Base-by-base conservation (phyloP, 2,113 vertebrate species). In the Passer domesticus region DNA sequence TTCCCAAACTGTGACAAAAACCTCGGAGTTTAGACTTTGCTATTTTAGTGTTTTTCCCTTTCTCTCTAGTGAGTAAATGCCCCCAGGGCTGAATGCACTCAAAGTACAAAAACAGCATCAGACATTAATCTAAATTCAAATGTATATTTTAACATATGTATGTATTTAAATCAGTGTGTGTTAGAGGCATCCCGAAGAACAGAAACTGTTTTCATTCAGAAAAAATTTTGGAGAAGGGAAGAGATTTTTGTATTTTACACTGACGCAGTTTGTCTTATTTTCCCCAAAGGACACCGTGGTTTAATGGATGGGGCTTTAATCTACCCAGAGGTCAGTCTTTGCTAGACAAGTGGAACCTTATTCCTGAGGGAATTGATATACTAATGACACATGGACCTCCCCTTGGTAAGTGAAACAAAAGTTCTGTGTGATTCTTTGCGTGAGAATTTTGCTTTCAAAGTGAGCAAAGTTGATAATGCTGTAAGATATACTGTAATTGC, bases 241-340 rank as follows among this genome's bases (percentile, higher is more conserved):
- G 55, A 77, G 6, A 35, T 60, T 74, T 78, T 78, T 83, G 90
- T 86, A 41, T 73, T 86, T 96, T 92, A 83, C 41, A 76, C 90
- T 98, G 89, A 97, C 90, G 60, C 67, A 76, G 19, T 97, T 94
- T 85, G 79, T 92, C 39, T 97, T 97, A 33, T 97, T 95, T 94
- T 93, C 87, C 95, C 97, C 82, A 84, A 98, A 99, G 99, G 99
- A 99, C 99, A 96, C 99, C 99, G 6, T 99, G 99, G 99, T 99
- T 99, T 98, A 99, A 99, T 94, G 99, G 99, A 98, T 99, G 99
- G 99, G 99, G 99, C 92, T 99, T 99, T 98, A 99, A 99, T 98
- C 98, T 99, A 93, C 99, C 99, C 90, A 98, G 99, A 97, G 99
- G 99, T 96, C 99, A 99, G 98, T 99, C 99, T 97, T 98, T 99